These are phyloP conservation scores for Oxyruncus cristatus DNA, from an alignment of 2,113 vertebrate genomes.

Conservation along the genomic window DNA sequence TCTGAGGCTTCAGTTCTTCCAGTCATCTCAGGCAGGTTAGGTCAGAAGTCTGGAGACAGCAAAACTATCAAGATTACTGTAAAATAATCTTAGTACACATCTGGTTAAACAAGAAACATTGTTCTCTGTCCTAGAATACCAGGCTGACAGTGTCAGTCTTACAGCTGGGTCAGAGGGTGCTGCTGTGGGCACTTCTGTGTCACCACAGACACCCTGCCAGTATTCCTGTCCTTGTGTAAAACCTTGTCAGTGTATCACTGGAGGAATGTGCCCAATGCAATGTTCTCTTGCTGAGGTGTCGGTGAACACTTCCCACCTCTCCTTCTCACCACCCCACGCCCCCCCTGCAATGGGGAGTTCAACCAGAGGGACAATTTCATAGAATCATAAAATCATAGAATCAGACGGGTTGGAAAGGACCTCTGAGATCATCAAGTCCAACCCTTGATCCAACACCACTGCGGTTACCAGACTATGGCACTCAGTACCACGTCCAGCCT, in stretches of 20 bases:
- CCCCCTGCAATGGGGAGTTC: background rate
- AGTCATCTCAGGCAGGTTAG: background rate
- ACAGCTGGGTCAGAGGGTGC: background rate
- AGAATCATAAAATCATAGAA: too few species aligned
- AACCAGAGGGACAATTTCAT: background rate
- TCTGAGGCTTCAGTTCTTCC: background rate
- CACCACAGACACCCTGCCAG: background rate
- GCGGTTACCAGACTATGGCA: too few species aligned
- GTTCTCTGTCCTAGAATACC: background rate
- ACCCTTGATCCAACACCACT: too few species aligned
- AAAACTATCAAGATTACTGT: background rate
- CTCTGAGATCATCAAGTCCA: too few species aligned
- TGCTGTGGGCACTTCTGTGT: background rate
- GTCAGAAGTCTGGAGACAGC: background rate
- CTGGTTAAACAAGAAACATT: background rate
- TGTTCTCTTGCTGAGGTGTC: background rate
- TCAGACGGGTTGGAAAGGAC: too few species aligned
- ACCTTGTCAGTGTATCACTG: background rate
- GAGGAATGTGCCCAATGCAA: background rate
- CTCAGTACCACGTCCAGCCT: too few species aligned
- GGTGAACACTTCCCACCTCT: background rate
- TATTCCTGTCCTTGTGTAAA: background rate
- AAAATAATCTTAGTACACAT: background rate
- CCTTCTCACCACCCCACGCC: background rate
- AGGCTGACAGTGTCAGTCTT: background rate